These are phyloP conservation scores for Drosophila vallismaia DNA, from an alignment of 2,888 invertebrate species.

Conservation along the genomic window DNA sequence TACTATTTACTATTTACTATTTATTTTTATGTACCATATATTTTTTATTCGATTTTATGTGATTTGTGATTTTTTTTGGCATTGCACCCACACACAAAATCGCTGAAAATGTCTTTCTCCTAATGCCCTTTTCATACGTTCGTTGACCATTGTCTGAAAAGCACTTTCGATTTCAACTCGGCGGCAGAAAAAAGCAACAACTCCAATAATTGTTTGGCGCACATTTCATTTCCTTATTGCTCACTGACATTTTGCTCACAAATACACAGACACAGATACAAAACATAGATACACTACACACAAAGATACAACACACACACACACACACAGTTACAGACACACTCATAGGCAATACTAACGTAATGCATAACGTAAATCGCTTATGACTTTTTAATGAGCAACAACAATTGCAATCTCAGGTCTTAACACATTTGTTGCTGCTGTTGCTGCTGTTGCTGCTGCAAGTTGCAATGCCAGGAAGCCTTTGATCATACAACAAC, in stretches of 20 bases:
- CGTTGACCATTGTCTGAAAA: constrained; percentile 59
- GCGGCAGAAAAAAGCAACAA: constrained; percentile 25
- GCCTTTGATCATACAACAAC: constrained; percentile 35
- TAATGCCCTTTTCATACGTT: constrained; percentile 46
- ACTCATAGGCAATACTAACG: constrained; percentile 19
- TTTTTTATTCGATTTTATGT: not conserved
- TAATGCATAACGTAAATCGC: constrained; percentile 49
- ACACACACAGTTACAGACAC: constrained; percentile 25
- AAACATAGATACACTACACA: constrained; percentile 30
- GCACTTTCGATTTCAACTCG: constrained; percentile 74
- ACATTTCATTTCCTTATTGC: constrained; percentile 79
- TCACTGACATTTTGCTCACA: constrained; percentile 71
- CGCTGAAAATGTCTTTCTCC: constrained; percentile 14
- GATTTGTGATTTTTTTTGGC: constrained; percentile 1
- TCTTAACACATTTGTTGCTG: constrained; percentile 36
- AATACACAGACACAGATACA: constrained; percentile 33
- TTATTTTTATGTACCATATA: not conserved
- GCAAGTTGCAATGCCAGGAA: constrained; percentile 73
- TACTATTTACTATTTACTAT: no score
- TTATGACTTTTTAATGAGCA: constrained; percentile 73
- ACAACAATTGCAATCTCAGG: constrained; percentile 43
- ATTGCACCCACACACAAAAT: constrained; percentile 14
- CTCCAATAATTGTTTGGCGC: constrained; percentile 72
- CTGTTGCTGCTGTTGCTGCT: constrained; percentile 28
- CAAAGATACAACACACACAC: constrained; percentile 16